Evolutionary conservation across 2,888 invertebrate genomes (phyloP), one percentile per base, ranked within the genome.

Genomic region (Agapostemon virescens): DNA sequence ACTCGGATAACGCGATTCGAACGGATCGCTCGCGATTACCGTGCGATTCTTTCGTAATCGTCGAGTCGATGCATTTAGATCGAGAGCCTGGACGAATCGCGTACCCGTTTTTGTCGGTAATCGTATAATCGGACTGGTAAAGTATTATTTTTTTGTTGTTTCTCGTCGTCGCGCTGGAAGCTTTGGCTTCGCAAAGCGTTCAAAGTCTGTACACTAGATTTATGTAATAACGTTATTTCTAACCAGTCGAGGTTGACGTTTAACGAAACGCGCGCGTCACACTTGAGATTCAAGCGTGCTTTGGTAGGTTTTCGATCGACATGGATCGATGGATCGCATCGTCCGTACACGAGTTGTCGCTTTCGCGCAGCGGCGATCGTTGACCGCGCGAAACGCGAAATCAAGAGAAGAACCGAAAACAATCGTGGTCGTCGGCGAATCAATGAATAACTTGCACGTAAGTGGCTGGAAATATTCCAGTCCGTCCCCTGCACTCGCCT

Each of bases 381-480:
- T 13, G 52, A 23, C 52, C 23, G 13, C 23, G 13, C 11, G 52
- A 5, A 5, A 13, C 23, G 23, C n/a, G 15, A n/a, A 55, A 26
- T 15, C 55, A 26, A 55, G 26, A 55, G 26, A n/a, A 55, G 55
- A 23, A 52, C 52, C 52, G 52, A 23, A 26, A 55, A 55, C n/a
- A 55, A 55, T 26, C 55, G 23, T 6, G 26, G 26, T 7, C 55
- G 26, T 30, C 36, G 36, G 13, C n/a, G 5, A 17, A 66, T 86
- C 83, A 92, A 87, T 90, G 93, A 83, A 97, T 95, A 92, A 97
- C 96, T 93, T 98, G 97, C 13, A 98, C 98, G 91, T 98, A 98
- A 0, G 98, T 98, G 0, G 98, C 98, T 0, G 98, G 98, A 90
- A 98, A 98, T 87, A 98, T 98, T 38, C 98, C 98, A 82, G 97